Conservation (phyloP, 37 sponge, comb jelly and placozoan genomes). For the Geodia barretti region DNA sequence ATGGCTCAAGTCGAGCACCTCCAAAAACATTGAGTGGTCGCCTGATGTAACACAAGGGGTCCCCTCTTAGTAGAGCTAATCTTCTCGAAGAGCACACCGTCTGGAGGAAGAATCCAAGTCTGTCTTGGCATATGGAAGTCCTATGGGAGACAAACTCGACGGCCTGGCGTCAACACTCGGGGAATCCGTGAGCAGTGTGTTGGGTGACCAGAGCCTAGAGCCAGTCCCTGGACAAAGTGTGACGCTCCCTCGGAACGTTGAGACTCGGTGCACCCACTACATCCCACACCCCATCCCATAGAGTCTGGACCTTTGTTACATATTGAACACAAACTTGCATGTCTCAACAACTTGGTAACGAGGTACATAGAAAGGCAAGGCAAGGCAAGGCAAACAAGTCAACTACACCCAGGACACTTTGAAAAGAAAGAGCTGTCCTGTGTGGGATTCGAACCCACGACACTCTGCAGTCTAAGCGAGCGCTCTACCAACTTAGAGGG, state of each 20-base stretch:
- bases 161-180: conserved; percentile 13
- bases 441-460: no score
- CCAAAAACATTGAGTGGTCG: background rate
- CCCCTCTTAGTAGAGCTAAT: no score
- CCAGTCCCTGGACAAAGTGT: conserved; percentile 7
- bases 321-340: background rate
- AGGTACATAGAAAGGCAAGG: background rate
- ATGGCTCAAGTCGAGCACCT: background rate
- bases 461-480: no score
- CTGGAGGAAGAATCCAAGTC: no score
- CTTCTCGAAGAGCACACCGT: no score
- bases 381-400: no score
- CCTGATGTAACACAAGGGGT: no score
- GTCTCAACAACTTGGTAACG: background rate
- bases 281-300: no score
- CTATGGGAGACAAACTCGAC: conserved; percentile 12
- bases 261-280: conserved; percentile 57
- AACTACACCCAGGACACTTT: no score
- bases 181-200: background rate
- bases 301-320: no score
- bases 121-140: background rate
- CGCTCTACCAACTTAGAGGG: no score
- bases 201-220: conserved; percentile 1
- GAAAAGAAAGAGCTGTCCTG: no score
- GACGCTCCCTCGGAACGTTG: conserved; percentile 9